phyloP scores from a whole-genome alignment of 1,140 invertebrate species.

The Cardiocondyla obscurior region DNA sequence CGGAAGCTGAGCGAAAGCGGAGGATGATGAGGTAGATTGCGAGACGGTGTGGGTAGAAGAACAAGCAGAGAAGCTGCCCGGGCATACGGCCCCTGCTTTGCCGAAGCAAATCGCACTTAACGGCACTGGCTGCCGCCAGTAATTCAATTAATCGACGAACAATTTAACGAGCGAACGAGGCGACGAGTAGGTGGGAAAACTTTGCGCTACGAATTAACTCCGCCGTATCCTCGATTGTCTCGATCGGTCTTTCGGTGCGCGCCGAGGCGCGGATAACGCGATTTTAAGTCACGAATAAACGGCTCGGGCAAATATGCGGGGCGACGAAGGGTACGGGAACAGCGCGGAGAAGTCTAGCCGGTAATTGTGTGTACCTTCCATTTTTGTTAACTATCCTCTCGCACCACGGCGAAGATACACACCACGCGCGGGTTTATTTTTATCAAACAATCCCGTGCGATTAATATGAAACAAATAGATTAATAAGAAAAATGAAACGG shows the following conservation, averaged over 20 bases:
- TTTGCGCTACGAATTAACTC: slow-evolving; percentile 43
- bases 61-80: slow-evolving; percentile 2
- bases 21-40: slow-evolving; percentile 8
- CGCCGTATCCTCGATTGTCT: slow-evolving; percentile 32
- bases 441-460: not conserved
- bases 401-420: not conserved
- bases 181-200: slow-evolving; percentile 27
- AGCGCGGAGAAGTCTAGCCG: not conserved
- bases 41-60: not conserved
- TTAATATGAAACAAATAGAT: not conserved
- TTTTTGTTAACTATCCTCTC: slow-evolving; percentile 36
- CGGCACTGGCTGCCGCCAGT: slow-evolving; percentile 9
- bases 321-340: not conserved
- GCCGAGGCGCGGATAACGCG: slow-evolving; percentile 28
- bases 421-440: not conserved
- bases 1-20: not conserved
- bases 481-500: not conserved
- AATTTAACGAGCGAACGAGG: slow-evolving; percentile 50
- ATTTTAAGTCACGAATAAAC: slow-evolving; percentile 47
- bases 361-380: slow-evolving; percentile 34
- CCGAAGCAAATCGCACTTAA: slow-evolving; percentile 52
- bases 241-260: slow-evolving; percentile 26
- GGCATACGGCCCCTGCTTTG: slow-evolving; percentile 1
- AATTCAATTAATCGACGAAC: slow-evolving; percentile 63
- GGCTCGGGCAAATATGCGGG: not conserved